Evolutionary conservation across 2,797 vertebrate genomes (phyloP), one percentile per base, ranked within the genome.

Genomic region (Helicolenus hilgendorfi): DNA sequence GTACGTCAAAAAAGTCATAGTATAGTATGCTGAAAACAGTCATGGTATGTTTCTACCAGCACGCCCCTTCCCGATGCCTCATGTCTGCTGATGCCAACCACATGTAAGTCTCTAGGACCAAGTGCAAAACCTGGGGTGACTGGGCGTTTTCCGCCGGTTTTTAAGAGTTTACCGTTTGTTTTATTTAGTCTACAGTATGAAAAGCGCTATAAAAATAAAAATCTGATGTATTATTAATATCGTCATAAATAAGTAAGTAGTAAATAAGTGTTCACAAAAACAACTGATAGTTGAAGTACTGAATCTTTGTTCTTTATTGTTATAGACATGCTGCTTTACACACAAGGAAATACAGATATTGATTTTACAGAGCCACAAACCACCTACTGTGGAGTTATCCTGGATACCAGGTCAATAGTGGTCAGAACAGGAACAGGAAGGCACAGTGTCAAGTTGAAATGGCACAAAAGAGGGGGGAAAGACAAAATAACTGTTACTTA

Each of bases 391-490:
- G 92, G 93, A 83, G 85, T 94, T 84, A 85, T 94, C 97, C 97
- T 97, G 96, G 97, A 97, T 97, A 96, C 97, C 97, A 97, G 97
- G 96, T 95, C 92, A 94, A 92, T 92, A 94, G 92, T 95, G 93
- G 95, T 96, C 89, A 94, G 93, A 95, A 94, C 68, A 84, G 89
- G 91, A 88, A 90, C 90, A 94, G 94, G 94, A 97, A 97, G 96
- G 96, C 97, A 97, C 96, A 91, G 95, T 95, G 91, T 96, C 90
- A 83, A 94, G 91, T 93, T 95, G 93, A 96, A 96, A 97, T 95
- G 96, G 94, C 96, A 97, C 95, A 89, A 86, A 87, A 86, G 76
- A 82, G 6, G 58, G 79, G 79, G 31, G 24, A 36, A 70, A 72
- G 60, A 88, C 68, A 85, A 93, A 84, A 82, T 78, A 91, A 92